Evolutionary conservation across 2,797 vertebrate genomes (phyloP).

Genomic region (Cirrhinus molitorella): DNA sequence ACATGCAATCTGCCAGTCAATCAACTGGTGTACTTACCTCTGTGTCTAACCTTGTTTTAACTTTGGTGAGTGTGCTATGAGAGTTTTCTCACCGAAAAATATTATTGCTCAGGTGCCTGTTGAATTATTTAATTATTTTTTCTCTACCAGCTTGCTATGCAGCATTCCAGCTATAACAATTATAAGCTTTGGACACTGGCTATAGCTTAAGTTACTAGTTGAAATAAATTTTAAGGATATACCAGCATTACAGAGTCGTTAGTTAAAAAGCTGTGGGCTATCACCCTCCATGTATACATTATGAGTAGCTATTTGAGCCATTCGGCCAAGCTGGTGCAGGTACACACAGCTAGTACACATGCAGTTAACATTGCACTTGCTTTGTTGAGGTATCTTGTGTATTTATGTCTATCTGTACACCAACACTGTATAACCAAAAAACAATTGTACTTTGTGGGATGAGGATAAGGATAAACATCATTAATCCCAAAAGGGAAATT

Average conservation of each 20-base stretch:
- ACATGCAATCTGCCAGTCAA: background rate
- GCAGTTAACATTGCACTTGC: background rate
- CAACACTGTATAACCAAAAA: background rate
- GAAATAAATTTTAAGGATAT: background rate
- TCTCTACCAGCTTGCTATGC: background rate
- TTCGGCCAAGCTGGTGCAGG: background rate
- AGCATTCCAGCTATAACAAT: background rate
- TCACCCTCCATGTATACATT: background rate
- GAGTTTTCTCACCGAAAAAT: background rate
- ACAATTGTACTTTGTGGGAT: too few relatives aligned
- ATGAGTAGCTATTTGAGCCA: background rate
- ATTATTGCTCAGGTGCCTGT: background rate
- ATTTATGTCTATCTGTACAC: background rate
- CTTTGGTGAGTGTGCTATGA: background rate
- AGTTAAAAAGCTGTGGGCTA: background rate
- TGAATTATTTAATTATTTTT: background rate
- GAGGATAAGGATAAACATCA: too few relatives aligned
- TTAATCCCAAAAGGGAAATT: too few relatives aligned
- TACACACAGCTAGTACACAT: background rate
- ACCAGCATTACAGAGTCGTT: background rate
- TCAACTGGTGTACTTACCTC: background rate
- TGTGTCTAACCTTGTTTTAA: background rate
- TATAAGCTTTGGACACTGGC: background rate
- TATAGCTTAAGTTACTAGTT: background rate
- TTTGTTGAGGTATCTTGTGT: background rate